A percentile compares a stretch with the other conserved stretches of the same genome.
These are phyloP conservation scores for Ametastegia equiseti DNA, from an alignment of 2,888 invertebrate genomes.

Conservation along the genomic window DNA sequence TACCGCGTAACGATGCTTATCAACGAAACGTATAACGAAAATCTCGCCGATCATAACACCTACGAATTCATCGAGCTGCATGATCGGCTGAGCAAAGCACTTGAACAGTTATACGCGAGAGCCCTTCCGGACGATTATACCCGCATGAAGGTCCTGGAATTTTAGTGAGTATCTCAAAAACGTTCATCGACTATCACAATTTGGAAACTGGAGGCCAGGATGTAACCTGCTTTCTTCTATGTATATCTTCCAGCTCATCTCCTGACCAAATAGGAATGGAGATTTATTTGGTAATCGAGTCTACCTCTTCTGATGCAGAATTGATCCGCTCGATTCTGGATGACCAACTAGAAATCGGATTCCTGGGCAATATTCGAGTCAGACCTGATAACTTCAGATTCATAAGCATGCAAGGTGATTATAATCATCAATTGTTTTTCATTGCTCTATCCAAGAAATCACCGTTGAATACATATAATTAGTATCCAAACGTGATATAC, in stretches of 20 bases:
- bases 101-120: constrained; percentile 79
- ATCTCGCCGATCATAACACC: constrained; percentile 81
- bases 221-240: not conserved
- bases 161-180: constrained; percentile 84
- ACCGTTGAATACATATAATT: too few species aligned
- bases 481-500: too few species aligned
- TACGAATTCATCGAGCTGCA: constrained; percentile 80
- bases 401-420: constrained; percentile 78
- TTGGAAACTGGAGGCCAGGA: not conserved
- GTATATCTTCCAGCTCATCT: constrained; percentile 77
- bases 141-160: constrained; percentile 81
- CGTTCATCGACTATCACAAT: not conserved
- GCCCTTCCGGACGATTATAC: constrained; percentile 61
- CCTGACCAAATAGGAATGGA: constrained; percentile 81
- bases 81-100: constrained; percentile 78
- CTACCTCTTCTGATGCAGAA: constrained; percentile 79
- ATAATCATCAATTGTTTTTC: not conserved
- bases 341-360: constrained; percentile 79
- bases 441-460: too few species aligned
- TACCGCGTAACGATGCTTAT: constrained; percentile 80
- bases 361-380: constrained; percentile 78
- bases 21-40: constrained; percentile 80
- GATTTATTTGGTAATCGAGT: constrained; percentile 84
- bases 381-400: constrained; percentile 81
- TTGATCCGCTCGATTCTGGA: constrained; percentile 78